Conservation (phyloP, 2,113 vertebrate species). For the Cephalopholis sonnerati region DNA sequence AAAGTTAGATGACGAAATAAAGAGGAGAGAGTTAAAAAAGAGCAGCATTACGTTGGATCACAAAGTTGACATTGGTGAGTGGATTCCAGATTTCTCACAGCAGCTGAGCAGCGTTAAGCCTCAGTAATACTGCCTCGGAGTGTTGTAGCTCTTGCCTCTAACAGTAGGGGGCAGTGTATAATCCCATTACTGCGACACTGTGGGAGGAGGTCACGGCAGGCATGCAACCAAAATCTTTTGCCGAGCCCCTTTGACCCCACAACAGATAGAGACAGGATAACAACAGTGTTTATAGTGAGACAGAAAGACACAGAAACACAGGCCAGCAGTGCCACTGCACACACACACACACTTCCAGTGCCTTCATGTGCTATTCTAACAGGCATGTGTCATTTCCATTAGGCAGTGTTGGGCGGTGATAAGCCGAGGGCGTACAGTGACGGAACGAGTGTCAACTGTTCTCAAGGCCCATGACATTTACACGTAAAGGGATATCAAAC, state of each 20-base stretch:
- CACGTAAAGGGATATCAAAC: constrained; percentile 72
- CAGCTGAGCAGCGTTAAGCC: constrained; percentile 30
- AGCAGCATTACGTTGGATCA: neutral
- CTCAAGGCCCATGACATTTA: constrained; percentile 79
- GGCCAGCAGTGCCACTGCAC: neutral
- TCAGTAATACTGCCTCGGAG: constrained; percentile 29
- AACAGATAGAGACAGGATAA: constrained; percentile 29
- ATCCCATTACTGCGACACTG: constrained; percentile 38
- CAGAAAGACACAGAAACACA: neutral
- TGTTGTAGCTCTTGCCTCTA: constrained; percentile 43
- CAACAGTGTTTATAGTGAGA: constrained; percentile 25
- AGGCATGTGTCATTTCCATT: constrained; percentile 71
- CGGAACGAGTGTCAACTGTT: constrained; percentile 73
- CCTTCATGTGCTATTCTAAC: constrained; percentile 55
- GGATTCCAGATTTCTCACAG: constrained; percentile 43
- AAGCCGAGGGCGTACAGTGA: constrained; percentile 65
- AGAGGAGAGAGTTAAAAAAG: neutral
- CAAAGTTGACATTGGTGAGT: constrained; percentile 39
- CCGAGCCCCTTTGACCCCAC: constrained; percentile 42
- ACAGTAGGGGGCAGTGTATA: constrained; percentile 60
- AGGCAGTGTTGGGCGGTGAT: constrained; percentile 65
- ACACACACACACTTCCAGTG: constrained; percentile 8
- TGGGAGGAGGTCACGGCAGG: constrained; percentile 36
- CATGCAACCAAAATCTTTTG: constrained; percentile 26
- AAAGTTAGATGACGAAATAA: constrained; percentile 18